These are phyloP conservation scores for Nansenia antarctica DNA, from an alignment of 2,113 vertebrate genomes.

Conservation along the genomic window DNA sequence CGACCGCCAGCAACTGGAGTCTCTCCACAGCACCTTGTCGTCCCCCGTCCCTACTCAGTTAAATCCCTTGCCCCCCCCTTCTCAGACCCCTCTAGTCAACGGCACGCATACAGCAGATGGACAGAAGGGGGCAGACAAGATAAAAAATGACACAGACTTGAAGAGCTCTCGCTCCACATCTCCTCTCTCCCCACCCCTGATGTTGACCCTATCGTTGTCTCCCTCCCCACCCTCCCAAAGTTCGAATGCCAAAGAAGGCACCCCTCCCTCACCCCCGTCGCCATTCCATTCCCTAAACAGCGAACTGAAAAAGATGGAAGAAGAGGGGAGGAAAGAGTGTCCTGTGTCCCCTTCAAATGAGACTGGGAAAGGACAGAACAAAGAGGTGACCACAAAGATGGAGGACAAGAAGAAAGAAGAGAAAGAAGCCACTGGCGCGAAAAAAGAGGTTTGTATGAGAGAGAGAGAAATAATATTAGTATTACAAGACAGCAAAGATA, in stretches of 20 bases:
- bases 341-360: constrained; percentile 14
- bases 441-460: constrained; percentile 33
- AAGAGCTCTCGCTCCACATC: constrained; percentile 45
- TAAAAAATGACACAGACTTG: constrained; percentile 69
- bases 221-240: constrained; percentile 64
- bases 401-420: constrained; percentile 36
- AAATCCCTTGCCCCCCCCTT: constrained; percentile 48
- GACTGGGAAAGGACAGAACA: constrained; percentile 52
- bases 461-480: constrained; percentile 27
- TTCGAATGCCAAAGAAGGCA: constrained; percentile 48
- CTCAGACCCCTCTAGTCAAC: constrained; percentile 60
- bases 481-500: neutral
- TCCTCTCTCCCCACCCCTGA: constrained; percentile 57
- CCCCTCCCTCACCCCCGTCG: constrained; percentile 42
- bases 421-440: constrained; percentile 18
- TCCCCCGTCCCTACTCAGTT: constrained; percentile 52
- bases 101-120: constrained; percentile 78
- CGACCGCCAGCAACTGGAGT: constrained; percentile 92
- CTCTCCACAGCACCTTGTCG: constrained; percentile 83
- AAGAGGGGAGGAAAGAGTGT: constrained; percentile 30
- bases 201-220: constrained; percentile 68
- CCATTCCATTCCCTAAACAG: constrained; percentile 57
- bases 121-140: constrained; percentile 59
- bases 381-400: constrained; percentile 28
- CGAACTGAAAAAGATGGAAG: constrained; percentile 61